A percentile compares a stretch with the other conserved stretches of the same genome.
Conservation (phyloP, 2,888 invertebrate species). For the Amphipyra berbera region DNA sequence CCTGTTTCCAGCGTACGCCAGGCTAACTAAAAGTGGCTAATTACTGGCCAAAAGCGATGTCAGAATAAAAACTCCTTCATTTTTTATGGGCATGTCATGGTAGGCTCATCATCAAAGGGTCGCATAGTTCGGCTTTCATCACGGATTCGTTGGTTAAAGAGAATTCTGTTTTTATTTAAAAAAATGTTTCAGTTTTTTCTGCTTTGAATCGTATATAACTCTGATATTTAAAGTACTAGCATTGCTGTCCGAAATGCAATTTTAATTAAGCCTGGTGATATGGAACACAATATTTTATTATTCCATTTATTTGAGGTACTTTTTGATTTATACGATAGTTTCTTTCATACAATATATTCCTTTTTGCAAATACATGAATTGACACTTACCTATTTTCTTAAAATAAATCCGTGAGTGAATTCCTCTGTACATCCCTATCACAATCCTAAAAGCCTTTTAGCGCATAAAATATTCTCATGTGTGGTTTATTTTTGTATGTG, state of each 20-base stretch:
- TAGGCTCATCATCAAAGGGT: slow-evolving; percentile 51
- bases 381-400: slow-evolving; percentile 56
- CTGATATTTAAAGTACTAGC: slow-evolving; percentile 14
- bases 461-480: slow-evolving; percentile 74
- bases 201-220: slow-evolving; percentile 23
- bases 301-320: neutral
- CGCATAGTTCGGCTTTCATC: slow-evolving; percentile 43
- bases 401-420: slow-evolving; percentile 74
- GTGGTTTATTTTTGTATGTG: slow-evolving; percentile 69
- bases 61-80: slow-evolving; percentile 31
- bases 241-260: slow-evolving; percentile 16
- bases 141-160: slow-evolving; percentile 23
- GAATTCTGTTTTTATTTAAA: slow-evolving; percentile 38
- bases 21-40: slow-evolving; percentile 45
- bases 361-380: slow-evolving; percentile 25
- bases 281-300: neutral
- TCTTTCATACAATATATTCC: neutral
- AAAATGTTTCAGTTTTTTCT: slow-evolving; percentile 25
- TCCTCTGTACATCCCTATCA: slow-evolving; percentile 68
- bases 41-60: slow-evolving; percentile 45
- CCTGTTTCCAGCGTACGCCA: slow-evolving; percentile 11
- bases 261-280: neutral
- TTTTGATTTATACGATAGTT: slow-evolving; percentile 7
- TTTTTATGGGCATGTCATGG: slow-evolving; percentile 40
- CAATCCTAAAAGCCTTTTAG: slow-evolving; percentile 71